These are phyloP conservation scores for Trachymyrmex cornetzi DNA, from an alignment of 1,140 invertebrate genomes.

Conservation along the genomic window DNA sequence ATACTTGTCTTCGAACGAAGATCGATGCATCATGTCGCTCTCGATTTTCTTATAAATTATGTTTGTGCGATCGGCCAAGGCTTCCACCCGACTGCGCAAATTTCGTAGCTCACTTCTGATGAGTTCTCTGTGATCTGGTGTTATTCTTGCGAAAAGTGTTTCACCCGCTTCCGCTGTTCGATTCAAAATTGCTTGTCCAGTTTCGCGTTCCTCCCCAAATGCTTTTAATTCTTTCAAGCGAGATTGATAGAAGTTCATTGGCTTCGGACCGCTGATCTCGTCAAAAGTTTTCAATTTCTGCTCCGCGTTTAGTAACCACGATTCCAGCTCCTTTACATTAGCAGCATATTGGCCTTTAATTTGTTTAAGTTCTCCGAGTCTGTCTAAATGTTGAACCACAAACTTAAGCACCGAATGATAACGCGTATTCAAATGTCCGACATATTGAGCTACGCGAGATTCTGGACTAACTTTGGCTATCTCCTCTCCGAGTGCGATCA, in stretches of 20 bases:
- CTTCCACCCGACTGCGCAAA: constrained; percentile 94
- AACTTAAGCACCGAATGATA: constrained; percentile 93
- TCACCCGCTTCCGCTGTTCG: constrained; percentile 95
- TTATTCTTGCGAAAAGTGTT: constrained; percentile 94
- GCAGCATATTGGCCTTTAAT: constrained; percentile 90
- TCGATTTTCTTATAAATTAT: constrained; percentile 95
- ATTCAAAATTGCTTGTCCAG: constrained; percentile 92
- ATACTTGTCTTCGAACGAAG: constrained; percentile 96
- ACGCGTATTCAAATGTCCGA: constrained; percentile 91
- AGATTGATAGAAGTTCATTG: constrained; percentile 90
- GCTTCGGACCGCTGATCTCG: constrained; percentile 89
- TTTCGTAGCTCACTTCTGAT: constrained; percentile 94
- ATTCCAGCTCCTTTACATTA: constrained; percentile 90
- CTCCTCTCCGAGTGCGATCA: constrained; percentile 90
- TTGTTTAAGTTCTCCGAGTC: constrained; percentile 89
- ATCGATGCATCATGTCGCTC: constrained; percentile 94
- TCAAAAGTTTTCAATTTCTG: constrained; percentile 90
- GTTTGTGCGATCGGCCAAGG: constrained; percentile 94
- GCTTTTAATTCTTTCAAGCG: constrained; percentile 92
- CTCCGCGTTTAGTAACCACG: constrained; percentile 93
- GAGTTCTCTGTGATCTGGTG: constrained; percentile 93
- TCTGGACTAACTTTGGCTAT: constrained; percentile 93
- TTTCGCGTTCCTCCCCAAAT: constrained; percentile 91
- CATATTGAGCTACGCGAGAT: constrained; percentile 92
- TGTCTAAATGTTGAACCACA: constrained; percentile 89